Conservation (phyloP, 2,797 vertebrate genomes). For the Lagocephalus sceleratus region DNA sequence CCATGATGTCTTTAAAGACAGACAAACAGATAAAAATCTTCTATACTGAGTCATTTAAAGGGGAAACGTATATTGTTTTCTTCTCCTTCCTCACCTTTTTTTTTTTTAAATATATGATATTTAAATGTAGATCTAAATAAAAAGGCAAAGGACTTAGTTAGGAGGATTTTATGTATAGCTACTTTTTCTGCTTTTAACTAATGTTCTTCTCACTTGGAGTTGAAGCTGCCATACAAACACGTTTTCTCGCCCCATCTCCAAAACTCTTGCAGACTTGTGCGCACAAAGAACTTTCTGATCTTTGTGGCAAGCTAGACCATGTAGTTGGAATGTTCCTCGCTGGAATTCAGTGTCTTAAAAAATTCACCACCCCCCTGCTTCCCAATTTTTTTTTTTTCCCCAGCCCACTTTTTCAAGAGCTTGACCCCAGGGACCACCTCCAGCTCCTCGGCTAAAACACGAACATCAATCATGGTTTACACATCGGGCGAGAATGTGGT, state of each 20-base stretch:
- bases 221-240: background rate
- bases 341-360: constrained; percentile 50
- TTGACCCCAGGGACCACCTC: constrained; percentile 48
- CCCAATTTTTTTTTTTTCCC: too few relatives aligned
- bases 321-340: constrained; percentile 63
- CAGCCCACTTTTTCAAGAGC: constrained; percentile 54
- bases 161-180: too few relatives aligned
- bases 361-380: constrained; percentile 43
- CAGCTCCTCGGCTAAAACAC: constrained; percentile 42
- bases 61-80: constrained; percentile 16
- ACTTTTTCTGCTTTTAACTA: background rate
- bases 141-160: too few relatives aligned
- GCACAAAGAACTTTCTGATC: constrained; percentile 16
- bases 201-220: background rate
- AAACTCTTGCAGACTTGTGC: constrained; percentile 7
- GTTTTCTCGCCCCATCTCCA: constrained; percentile 11
- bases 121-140: too few relatives aligned
- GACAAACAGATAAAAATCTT: constrained; percentile 11
- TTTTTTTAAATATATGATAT: background rate
- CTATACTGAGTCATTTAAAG: constrained; percentile 31
- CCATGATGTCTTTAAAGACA: constrained; percentile 18
- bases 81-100: background rate
- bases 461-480: constrained; percentile 61
- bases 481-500: constrained; percentile 35
- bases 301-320: constrained; percentile 53